Evolutionary conservation across 2,113 vertebrate species (phyloP).

Genomic region (Prietella phreatophila): DNA sequence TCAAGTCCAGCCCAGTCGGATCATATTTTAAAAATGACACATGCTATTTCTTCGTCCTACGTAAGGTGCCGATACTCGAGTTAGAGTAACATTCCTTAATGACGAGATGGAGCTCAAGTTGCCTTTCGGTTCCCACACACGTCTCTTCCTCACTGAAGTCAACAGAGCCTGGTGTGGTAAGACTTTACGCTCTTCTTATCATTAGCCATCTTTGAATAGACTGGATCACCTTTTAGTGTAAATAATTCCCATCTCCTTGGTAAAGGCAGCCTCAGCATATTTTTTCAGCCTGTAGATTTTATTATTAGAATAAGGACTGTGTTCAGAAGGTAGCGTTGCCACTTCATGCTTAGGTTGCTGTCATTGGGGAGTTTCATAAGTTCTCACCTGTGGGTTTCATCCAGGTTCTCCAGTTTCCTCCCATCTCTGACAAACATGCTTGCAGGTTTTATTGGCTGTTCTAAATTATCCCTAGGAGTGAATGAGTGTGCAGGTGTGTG

Average conservation of each 20-base stretch:
- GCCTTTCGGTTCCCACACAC: slow-evolving; percentile 89
- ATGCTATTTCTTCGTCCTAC: background rate
- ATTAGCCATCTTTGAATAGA: background rate
- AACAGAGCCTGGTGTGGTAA: slow-evolving; percentile 78
- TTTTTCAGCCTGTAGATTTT: background rate
- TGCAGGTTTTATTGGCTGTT: background rate
- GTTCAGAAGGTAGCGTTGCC: background rate
- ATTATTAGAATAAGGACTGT: background rate
- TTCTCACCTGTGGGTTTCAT: background rate
- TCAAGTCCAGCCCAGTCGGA: background rate
- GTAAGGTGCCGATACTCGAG: slow-evolving; percentile 83
- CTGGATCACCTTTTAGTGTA: background rate
- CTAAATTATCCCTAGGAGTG: background rate
- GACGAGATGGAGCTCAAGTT: slow-evolving; percentile 73
- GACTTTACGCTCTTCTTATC: slow-evolving; percentile 29
- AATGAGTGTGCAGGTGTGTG: background rate
- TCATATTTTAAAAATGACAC: background rate
- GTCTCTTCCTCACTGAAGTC: slow-evolving; percentile 82
- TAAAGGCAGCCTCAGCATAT: background rate
- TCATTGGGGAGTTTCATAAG: background rate
- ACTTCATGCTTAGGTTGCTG: background rate
- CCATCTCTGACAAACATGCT: background rate
- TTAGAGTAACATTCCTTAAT: slow-evolving; percentile 71
- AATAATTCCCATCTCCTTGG: background rate
- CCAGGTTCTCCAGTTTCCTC: background rate